phyloP scores from a whole-genome alignment of 2,797 vertebrate species.

The Argyrosomus regius region DNA sequence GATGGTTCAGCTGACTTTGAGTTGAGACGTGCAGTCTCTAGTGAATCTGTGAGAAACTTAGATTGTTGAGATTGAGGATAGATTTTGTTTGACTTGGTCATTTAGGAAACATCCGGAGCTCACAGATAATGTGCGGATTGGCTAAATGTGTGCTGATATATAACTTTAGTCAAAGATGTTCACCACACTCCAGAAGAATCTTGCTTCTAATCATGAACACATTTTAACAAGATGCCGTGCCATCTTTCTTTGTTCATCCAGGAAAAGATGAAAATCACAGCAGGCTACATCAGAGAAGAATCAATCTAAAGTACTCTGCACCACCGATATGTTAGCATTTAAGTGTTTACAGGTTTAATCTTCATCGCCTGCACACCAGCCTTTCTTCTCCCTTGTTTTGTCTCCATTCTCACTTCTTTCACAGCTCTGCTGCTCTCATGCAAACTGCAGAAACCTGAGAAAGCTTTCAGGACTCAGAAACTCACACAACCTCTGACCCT shows the following conservation, averaged over 20 bases:
- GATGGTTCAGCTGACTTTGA: too few relatives aligned
- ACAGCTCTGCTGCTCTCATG: not conserved
- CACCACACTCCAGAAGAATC: too few relatives aligned
- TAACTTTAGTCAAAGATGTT: too few relatives aligned
- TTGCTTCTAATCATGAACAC: too few relatives aligned
- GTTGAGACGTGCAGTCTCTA: not conserved
- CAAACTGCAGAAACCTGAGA: constrained; percentile 5
- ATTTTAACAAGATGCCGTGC: not conserved
- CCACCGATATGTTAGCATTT: not conserved
- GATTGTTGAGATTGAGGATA: not conserved
- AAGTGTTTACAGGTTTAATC: not conserved
- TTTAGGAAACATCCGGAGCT: too few relatives aligned
- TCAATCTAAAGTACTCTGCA: not conserved
- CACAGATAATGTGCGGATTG: too few relatives aligned
- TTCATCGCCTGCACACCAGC: not conserved
- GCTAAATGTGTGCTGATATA: too few relatives aligned
- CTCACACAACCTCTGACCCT: constrained; percentile 2
- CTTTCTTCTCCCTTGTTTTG: not conserved
- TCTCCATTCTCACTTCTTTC: not conserved
- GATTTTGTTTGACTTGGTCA: not conserved
- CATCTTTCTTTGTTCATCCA: not conserved
- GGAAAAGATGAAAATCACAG: too few relatives aligned
- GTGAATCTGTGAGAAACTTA: not conserved
- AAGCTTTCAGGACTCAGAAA: constrained; percentile 6
- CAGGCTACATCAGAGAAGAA: too few relatives aligned